These are phyloP conservation scores for Lasius platythorax DNA, from an alignment of 2,888 invertebrate genomes.

Conservation along the genomic window DNA sequence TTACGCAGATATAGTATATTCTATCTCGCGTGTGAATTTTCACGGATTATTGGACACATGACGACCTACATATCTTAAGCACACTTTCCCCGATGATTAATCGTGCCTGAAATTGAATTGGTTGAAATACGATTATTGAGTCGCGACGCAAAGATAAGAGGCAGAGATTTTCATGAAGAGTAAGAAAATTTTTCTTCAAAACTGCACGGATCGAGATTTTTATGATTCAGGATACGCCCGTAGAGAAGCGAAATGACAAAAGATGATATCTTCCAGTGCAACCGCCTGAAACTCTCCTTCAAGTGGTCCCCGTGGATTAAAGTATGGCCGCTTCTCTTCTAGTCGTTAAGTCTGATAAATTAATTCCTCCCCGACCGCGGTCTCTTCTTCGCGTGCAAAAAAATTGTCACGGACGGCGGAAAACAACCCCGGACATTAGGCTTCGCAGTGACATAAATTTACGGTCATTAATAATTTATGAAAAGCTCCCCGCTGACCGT, in stretches of 20 bases:
- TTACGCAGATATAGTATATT: neutral
- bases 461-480: slow-evolving; percentile 58
- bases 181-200: neutral
- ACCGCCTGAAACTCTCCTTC: slow-evolving; percentile 3
- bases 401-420: slow-evolving; percentile 39
- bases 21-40: neutral
- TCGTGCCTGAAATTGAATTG: neutral
- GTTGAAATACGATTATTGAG: neutral
- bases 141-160: neutral
- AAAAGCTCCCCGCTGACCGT: slow-evolving; percentile 29
- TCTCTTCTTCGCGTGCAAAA: slow-evolving; percentile 16
- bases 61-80: neutral
- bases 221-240: neutral
- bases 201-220: neutral
- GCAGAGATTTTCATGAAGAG: neutral
- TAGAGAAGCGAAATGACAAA: neutral
- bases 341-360: slow-evolving; percentile 55
- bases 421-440: slow-evolving; percentile 51
- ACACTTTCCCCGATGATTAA: neutral
- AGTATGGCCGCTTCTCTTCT: slow-evolving; percentile 36
- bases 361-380: slow-evolving; percentile 43
- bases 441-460: slow-evolving; percentile 55
- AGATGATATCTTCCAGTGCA: neutral
- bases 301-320: slow-evolving; percentile 21
- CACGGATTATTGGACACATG: neutral